These are phyloP conservation scores for Trichogramma pretiosum DNA, from an alignment of 1,140 invertebrate genomes.

Conservation along the genomic window DNA sequence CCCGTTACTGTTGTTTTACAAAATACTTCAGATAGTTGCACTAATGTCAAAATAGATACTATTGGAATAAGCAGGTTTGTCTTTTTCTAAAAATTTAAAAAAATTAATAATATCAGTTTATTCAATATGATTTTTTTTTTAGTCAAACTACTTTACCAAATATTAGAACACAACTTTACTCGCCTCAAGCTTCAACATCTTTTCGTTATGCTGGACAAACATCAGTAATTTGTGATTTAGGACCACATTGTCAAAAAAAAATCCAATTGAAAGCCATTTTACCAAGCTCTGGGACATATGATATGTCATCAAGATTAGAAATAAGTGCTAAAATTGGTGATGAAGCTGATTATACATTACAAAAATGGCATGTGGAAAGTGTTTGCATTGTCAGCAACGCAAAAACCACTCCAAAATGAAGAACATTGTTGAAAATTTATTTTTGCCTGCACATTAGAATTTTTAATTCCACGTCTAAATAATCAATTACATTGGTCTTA, in stretches of 20 bases:
- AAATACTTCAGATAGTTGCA: constrained; percentile 34
- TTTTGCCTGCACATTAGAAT: background rate
- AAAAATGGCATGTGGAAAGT: constrained; percentile 41
- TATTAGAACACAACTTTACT: constrained; percentile 39
- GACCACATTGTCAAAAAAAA: constrained; percentile 26
- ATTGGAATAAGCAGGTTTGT: constrained; percentile 40
- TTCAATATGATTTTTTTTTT: constrained; percentile 19
- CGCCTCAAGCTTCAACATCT: constrained; percentile 38
- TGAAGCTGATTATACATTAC: constrained; percentile 34
- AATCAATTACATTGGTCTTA: background rate
- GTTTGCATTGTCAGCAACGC: constrained; percentile 35
- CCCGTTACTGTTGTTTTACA: constrained; percentile 37
- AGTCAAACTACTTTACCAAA: constrained; percentile 34
- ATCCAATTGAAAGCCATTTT: constrained; percentile 36
- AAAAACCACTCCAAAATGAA: background rate
- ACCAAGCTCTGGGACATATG: constrained; percentile 38
- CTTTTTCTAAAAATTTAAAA: background rate
- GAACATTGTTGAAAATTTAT: background rate
- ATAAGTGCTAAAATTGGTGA: constrained; percentile 34
- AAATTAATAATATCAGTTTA: background rate
- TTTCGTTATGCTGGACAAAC: constrained; percentile 43
- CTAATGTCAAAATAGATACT: constrained; percentile 37
- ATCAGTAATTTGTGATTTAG: constrained; percentile 32
- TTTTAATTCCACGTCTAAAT: background rate
- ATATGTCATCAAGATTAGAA: constrained; percentile 39